Conservation (phyloP, 2,888 invertebrate genomes). For the Amiota minor region DNA sequence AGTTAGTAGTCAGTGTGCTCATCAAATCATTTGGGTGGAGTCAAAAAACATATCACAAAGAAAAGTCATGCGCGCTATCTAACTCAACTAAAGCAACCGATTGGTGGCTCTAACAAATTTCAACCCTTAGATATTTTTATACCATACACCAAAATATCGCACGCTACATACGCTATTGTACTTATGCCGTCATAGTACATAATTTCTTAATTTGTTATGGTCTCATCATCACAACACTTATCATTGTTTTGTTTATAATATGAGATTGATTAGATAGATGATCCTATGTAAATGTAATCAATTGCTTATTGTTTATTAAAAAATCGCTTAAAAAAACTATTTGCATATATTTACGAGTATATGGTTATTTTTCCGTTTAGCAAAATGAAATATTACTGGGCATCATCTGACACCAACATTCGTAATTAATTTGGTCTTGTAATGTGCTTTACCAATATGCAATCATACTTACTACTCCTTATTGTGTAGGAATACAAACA, state of each 20-base stretch:
- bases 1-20: neutral
- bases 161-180: neutral
- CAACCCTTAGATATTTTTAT: conserved; percentile 50
- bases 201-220: conserved; percentile 57
- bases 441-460: neutral
- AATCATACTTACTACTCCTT: neutral
- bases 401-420: neutral
- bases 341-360: neutral
- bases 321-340: neutral
- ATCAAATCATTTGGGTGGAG: conserved; percentile 48
- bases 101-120: conserved; percentile 45
- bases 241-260: neutral
- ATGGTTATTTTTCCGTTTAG: neutral
- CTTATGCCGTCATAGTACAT: conserved; percentile 16
- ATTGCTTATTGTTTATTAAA: conserved; percentile 41
- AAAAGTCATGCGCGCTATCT: conserved; percentile 54
- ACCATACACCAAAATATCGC: no score
- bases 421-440: neutral
- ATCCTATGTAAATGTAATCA: conserved; percentile 43
- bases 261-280: no score
- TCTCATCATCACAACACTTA: conserved; percentile 14
- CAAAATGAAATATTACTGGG: neutral
- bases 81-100: conserved; percentile 27
- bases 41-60: conserved; percentile 21
- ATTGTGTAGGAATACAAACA: no score